Evolutionary conservation across 1,140 invertebrate genomes (phyloP).

Genomic region (Plutomurus gul): DNA sequence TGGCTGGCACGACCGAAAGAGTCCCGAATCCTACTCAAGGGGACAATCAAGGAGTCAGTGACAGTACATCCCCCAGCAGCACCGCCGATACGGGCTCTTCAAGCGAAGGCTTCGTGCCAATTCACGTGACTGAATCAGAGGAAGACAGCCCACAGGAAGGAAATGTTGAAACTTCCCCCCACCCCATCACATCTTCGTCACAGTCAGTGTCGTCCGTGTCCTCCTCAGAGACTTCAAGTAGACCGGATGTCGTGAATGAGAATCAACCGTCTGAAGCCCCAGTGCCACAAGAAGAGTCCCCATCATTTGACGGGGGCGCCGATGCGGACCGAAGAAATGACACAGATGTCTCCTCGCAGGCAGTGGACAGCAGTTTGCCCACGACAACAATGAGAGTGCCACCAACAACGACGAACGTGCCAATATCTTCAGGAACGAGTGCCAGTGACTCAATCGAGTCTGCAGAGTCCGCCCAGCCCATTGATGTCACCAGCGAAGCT

Average conservation of each 20-base stretch:
- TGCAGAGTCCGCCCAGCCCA: background rate
- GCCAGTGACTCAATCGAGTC: background rate
- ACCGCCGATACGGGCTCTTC: too few species aligned
- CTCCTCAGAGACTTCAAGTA: background rate
- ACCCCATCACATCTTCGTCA: background rate
- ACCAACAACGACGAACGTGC: background rate
- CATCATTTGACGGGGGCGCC: background rate
- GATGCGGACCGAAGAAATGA: slow-evolving; percentile 1
- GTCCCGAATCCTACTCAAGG: background rate
- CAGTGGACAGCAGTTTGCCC: background rate
- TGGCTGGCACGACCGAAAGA: background rate
- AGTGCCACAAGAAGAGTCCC: background rate
- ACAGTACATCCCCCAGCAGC: too few species aligned
- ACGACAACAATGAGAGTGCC: background rate
- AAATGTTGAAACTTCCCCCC: too few species aligned
- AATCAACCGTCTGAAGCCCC: background rate
- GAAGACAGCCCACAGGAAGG: too few species aligned
- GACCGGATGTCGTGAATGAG: background rate
- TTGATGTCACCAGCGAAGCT: background rate
- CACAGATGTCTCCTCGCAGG: background rate
- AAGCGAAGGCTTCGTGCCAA: too few species aligned
- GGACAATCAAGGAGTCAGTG: background rate
- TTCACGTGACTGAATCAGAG: too few species aligned
- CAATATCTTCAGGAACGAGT: background rate
- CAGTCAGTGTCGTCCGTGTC: background rate